Evolutionary conservation across 2,888 invertebrate genomes (phyloP).

Genomic region (Zaprionus bogoriensis): DNA sequence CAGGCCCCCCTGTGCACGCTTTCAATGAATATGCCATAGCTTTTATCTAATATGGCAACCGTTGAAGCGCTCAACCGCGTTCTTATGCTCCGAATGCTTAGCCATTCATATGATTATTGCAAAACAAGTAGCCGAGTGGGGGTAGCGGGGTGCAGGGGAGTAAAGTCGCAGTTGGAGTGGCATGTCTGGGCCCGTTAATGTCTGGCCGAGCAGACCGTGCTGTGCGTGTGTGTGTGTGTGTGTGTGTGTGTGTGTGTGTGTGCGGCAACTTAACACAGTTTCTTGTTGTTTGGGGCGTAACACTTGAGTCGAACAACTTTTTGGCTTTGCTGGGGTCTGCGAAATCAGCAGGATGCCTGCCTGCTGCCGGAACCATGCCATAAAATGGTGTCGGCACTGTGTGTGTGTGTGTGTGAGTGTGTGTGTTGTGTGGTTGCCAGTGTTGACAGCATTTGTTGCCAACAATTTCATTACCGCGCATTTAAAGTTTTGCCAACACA

Average conservation of each 20-base stretch:
- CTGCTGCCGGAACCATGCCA: conserved; percentile 53
- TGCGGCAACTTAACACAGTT: conserved; percentile 63
- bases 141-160: not conserved
- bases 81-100: conserved; percentile 44
- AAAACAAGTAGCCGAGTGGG: conserved; percentile 38
- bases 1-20: not conserved
- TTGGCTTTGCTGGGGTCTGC: conserved; percentile 50
- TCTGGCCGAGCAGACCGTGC: too few relatives aligned
- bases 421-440: conserved; percentile 16
- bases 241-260: not conserved
- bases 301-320: conserved; percentile 62
- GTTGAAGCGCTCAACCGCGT: conserved; percentile 14
- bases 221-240: not conserved
- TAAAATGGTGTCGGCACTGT: conserved; percentile 63
- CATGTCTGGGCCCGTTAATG: conserved; percentile 15
- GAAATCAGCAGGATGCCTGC: conserved; percentile 62
- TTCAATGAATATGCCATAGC: not conserved
- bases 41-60: not conserved
- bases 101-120: conserved; percentile 58
- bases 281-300: conserved; percentile 42
- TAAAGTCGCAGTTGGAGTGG: too few relatives aligned
- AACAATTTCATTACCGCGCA: conserved; percentile 78
- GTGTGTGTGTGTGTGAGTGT: conserved; percentile 7
- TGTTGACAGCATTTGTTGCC: conserved; percentile 73
- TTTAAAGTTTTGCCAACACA: conserved; percentile 73